A percentile compares a stretch with the other conserved stretches of the same genome.
Evolutionary conservation across 2,888 invertebrate species (phyloP).

Genomic region (Limnephilus rhombicus): DNA sequence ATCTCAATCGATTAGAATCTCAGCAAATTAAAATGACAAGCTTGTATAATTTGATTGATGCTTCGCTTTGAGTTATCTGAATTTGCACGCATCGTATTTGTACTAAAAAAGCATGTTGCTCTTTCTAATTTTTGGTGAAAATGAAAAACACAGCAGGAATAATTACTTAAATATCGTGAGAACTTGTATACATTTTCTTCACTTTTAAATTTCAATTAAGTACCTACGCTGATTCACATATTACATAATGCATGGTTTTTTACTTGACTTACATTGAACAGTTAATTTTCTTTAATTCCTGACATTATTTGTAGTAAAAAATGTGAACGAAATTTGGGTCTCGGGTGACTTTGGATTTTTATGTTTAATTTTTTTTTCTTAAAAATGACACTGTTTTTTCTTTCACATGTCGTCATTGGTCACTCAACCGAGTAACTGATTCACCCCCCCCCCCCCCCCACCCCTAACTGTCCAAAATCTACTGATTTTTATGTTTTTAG

Average conservation of each 20-base stretch:
- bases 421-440: too few relatives aligned
- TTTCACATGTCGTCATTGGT: too few relatives aligned
- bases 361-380: too few relatives aligned
- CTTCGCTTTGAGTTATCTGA: neutral
- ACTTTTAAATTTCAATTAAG: neutral
- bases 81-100: neutral
- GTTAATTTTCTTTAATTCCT: too few relatives aligned
- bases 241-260: neutral
- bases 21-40: constrained; percentile 10
- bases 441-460: too few relatives aligned
- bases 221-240: neutral
- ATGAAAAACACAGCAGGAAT: neutral
- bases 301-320: too few relatives aligned
- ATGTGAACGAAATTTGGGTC: too few relatives aligned
- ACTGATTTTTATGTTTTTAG: too few relatives aligned
- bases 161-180: neutral
- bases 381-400: too few relatives aligned
- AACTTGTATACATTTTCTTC: neutral
- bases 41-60: constrained; percentile 14
- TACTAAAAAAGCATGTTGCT: neutral
- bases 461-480: too few relatives aligned
- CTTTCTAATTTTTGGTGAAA: neutral
- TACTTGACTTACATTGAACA: too few relatives aligned
- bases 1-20: constrained; percentile 5
- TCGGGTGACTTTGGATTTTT: too few relatives aligned